Percentiles rank a stretch among this genome's conserved stretches.
These are phyloP conservation scores for Clarias pachynema DNA, from an alignment of 2,797 vertebrate species.

Conservation along the genomic window DNA sequence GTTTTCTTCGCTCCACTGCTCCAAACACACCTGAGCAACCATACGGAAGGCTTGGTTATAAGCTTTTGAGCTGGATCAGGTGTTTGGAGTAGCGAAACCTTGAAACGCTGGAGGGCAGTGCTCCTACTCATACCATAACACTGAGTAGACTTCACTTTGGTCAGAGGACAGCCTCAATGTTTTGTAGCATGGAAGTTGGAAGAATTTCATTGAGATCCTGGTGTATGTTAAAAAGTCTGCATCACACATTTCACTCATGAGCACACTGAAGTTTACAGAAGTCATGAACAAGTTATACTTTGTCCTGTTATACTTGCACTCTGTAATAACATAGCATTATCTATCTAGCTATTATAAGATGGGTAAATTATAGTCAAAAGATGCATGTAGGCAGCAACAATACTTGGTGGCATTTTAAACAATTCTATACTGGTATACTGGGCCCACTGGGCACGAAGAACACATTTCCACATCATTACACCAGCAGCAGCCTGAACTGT, in stretches of 20 bases:
- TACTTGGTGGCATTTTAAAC: not conserved
- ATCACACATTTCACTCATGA: not conserved
- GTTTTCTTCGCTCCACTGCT: slow-evolving; percentile 11
- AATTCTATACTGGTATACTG: not conserved
- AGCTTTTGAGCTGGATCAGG: slow-evolving; percentile 21
- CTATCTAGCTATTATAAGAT: not conserved
- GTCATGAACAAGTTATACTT: not conserved
- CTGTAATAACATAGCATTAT: not conserved
- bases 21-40: slow-evolving; percentile 13
- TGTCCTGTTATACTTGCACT: no score
- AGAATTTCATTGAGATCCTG: not conserved
- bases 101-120: slow-evolving; percentile 4
- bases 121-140: not conserved
- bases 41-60: slow-evolving; percentile 8
- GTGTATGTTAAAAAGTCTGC: no score
- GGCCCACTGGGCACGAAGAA: not conserved
- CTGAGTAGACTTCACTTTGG: no score
- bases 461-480: not conserved
- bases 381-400: not conserved
- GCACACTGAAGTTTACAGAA: not conserved
- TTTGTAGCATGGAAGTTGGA: not conserved
- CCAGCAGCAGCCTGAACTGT: not conserved
- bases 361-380: not conserved
- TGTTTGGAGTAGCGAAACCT: not conserved
- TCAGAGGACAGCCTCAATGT: not conserved